Conservation (phyloP, 1,140 invertebrate species). For the Platorchestia sp. region DNA sequence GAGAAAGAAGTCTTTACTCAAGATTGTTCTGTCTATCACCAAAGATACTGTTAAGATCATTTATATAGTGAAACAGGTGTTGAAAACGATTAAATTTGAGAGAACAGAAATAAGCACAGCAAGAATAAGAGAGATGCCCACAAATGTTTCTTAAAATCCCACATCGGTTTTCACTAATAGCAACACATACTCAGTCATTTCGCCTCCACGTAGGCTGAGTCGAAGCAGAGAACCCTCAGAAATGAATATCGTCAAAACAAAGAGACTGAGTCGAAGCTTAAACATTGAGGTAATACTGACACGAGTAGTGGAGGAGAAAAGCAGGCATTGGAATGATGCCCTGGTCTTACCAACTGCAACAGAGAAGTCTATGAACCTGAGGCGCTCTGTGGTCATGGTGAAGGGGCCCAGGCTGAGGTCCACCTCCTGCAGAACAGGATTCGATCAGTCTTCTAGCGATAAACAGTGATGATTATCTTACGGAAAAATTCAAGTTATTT, state of each 20-base stretch:
- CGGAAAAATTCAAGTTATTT: too few species aligned
- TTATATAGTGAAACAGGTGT: too few species aligned
- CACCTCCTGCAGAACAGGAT: neutral
- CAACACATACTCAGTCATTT: too few species aligned
- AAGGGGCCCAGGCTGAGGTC: constrained; percentile 35
- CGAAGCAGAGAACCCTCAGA: neutral
- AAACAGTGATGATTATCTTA: neutral
- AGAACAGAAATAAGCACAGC: too few species aligned
- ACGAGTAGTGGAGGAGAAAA: neutral
- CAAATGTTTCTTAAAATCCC: too few species aligned
- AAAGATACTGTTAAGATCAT: too few species aligned
- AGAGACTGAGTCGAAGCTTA: neutral
- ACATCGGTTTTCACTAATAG: too few species aligned
- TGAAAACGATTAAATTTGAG: too few species aligned
- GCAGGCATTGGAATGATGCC: neutral
- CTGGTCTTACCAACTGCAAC: neutral
- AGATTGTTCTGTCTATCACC: too few species aligned
- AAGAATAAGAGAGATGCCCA: too few species aligned
- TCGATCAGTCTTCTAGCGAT: neutral
- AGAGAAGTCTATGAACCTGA: constrained; percentile 8
- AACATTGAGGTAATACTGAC: neutral
- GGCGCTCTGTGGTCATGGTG: constrained; percentile 33
- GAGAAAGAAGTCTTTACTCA: too few species aligned
- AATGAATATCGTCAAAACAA: neutral
- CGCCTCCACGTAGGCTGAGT: too few species aligned